Conservation (phyloP, 1,140 invertebrate species). For the Liolophura sinensis region DNA sequence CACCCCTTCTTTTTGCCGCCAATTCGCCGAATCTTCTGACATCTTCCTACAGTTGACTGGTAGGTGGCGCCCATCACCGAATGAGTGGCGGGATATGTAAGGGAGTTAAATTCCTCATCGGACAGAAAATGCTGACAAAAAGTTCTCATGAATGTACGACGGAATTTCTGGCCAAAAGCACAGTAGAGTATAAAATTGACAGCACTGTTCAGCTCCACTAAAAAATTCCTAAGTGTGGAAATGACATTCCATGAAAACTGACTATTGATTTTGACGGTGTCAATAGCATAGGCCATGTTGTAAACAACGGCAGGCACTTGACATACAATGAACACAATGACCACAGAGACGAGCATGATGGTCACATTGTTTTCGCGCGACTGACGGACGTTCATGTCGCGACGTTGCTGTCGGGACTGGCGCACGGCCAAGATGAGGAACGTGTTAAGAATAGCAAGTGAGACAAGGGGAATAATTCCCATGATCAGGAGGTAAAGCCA, state of each 20-base stretch:
- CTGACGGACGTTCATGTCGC: constrained; percentile 49
- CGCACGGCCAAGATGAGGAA: constrained; percentile 74
- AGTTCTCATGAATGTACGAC: constrained; percentile 82
- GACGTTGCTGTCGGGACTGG: constrained; percentile 43
- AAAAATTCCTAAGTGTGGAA: constrained; percentile 71
- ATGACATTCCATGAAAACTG: constrained; percentile 38
- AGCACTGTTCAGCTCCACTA: constrained; percentile 95
- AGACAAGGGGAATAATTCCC: constrained; percentile 86
- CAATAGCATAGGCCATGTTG: constrained; percentile 68
- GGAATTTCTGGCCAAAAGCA: constrained; percentile 95
- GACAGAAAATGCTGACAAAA: constrained; percentile 68
- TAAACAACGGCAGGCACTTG: constrained; percentile 88
- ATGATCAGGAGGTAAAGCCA: constrained; percentile 92
- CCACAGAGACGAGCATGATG: constrained; percentile 91
- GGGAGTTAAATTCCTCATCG: constrained; percentile 38
- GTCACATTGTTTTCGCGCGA: constrained; percentile 62
- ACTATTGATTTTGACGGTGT: constrained; percentile 25
- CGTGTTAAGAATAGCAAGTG: constrained; percentile 83
- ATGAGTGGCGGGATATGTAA: constrained; percentile 31
- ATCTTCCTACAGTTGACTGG: not conserved
- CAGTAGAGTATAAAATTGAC: constrained; percentile 98
- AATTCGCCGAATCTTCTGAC: no score
- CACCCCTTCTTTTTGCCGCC: not conserved
- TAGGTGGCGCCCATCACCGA: constrained; percentile 14
- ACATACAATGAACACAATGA: constrained; percentile 90